Conservation (phyloP, 2,888 invertebrate species). For the Priocnemis perturbator region DNA sequence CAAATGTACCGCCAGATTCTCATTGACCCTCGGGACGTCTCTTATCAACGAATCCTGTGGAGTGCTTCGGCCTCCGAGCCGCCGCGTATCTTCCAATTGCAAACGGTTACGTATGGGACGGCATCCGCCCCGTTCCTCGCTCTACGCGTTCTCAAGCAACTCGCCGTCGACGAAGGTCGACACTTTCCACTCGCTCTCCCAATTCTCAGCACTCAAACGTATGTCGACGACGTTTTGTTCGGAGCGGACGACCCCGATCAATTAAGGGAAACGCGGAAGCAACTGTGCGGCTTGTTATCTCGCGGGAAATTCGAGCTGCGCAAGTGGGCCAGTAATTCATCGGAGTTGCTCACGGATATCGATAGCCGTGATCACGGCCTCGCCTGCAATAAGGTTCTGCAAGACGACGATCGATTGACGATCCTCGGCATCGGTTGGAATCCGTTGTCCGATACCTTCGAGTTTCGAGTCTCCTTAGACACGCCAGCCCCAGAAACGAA, state of each 20-base stretch:
- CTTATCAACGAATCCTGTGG: conserved; percentile 13
- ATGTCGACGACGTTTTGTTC: conserved; percentile 23
- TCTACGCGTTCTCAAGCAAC: conserved; percentile 35
- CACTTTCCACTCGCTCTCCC: conserved; percentile 9
- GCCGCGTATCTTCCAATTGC: not conserved
- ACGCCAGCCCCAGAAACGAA: conserved; percentile 3
- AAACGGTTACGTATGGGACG: conserved; percentile 36
- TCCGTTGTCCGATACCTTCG: not conserved
- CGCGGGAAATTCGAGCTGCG: conserved; percentile 19
- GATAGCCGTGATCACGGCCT: not conserved
- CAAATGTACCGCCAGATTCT: conserved; percentile 24
- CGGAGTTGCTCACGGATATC: conserved; percentile 6
- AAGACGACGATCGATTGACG: not conserved
- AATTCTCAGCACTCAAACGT: not conserved
- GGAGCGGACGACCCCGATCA: not conserved
- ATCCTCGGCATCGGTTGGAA: conserved; percentile 20
- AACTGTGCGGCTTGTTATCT: not conserved
- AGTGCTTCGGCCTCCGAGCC: not conserved
- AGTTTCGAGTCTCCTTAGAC: not conserved
- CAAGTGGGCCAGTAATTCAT: conserved; percentile 18
- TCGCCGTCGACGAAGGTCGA: conserved; percentile 32
- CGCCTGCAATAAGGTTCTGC: not conserved
- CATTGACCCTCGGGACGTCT: not conserved
- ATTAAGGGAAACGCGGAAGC: conserved; percentile 1
- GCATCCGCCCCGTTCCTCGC: conserved; percentile 27